Base-by-base conservation (phyloP, 2,113 vertebrate species). In the Bucco capensis region DNA sequence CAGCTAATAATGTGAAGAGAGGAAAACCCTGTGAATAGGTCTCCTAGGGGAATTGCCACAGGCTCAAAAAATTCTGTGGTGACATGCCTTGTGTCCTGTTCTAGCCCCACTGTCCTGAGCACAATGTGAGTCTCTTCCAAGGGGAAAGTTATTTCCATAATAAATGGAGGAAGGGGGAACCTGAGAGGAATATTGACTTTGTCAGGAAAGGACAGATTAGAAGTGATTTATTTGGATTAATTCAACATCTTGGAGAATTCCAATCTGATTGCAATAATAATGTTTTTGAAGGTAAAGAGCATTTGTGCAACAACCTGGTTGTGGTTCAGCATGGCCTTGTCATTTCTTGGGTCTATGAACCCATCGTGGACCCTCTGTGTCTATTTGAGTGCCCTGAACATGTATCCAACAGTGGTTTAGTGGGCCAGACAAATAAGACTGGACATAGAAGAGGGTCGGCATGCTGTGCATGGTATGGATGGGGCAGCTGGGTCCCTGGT, bases 101-200 rank as follows among this genome's bases (percentile, higher is more conserved):
- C 38, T 73, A 2, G 0, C 28, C 3, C 4, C n/a, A 56, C 38
- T 50, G 56, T 75, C 44, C n/a, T 75, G 61, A 84, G 61, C 37
- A 27, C 4, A 6, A 19, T 53, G 50, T 57, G 31, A 90, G 23
- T 61, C 37, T n/a, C 31, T 78, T 72, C 61, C 66, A 75, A 90
- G 66, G 57, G 53, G 77, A 60, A 93, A 74, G 23, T 84, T 72
- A 74, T 78, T 90, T 93, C 83, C 44, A 30, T 93, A 83, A 76
- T 72, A 90, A 90, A 78, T 69, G 66, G 86, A 9, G 49, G 12
- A 10, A 5, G 7, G 23, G 40, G 6, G 17, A 31, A n/a, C 19
- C 27, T 24, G 33, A 84, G 54, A 89, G 35, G 30, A 67, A 74
- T 74, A 76, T 92, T 79, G 42, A 14, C 58, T 90, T 90, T 93